A percentile compares a stretch with the other conserved stretches of the same genome.
Conservation (phyloP, 1,140 invertebrate genomes). For the Arctopsyche grandis region DNA sequence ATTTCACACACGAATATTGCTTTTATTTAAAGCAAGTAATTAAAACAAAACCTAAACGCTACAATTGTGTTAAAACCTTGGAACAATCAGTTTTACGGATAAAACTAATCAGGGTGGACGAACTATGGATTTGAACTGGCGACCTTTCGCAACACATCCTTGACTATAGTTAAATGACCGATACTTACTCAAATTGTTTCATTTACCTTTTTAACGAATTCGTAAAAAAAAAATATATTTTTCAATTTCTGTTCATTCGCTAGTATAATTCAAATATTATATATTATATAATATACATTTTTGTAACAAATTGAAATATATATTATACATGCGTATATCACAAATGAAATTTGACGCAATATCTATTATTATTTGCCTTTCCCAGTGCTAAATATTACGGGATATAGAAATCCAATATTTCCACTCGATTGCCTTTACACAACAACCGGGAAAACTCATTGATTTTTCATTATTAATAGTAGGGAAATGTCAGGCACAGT, state of each 20-base stretch:
- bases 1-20: too few species aligned
- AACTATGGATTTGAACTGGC: constrained; percentile 18
- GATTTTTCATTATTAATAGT: constrained; percentile 26
- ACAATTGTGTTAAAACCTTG: neutral
- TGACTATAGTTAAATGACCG: constrained; percentile 15
- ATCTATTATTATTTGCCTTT: too few species aligned
- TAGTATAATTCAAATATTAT: too few species aligned
- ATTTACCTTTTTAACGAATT: neutral
- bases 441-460: constrained; percentile 10
- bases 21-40: too few species aligned
- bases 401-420: neutral
- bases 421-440: neutral
- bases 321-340: too few species aligned
- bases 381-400: too few species aligned
- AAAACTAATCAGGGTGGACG: constrained; percentile 27
- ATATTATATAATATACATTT: too few species aligned
- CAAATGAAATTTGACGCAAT: too few species aligned
- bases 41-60: too few species aligned
- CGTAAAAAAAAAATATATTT: too few species aligned
- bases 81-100: neutral
- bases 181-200: constrained; percentile 12
- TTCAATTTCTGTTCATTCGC: too few species aligned
- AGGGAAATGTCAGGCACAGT: constrained; percentile 20
- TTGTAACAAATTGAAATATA: too few species aligned
- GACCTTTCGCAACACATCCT: constrained; percentile 30